Base-by-base conservation (phyloP, 2,888 invertebrate species). In the Drepana falcataria region DNA sequence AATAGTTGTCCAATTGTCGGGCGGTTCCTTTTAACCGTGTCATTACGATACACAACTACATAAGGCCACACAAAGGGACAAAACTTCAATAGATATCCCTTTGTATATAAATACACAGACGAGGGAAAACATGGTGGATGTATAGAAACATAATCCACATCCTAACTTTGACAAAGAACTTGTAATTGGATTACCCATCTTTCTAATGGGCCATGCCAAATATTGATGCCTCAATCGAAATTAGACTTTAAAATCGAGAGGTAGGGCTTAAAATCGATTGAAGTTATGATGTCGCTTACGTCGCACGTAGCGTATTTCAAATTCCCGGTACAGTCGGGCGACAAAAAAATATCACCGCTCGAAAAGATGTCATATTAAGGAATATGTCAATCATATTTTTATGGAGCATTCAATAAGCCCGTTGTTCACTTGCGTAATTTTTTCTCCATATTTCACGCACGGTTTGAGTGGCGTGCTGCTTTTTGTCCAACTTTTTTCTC, bases 311-410 rank as follows among this genome's bases (percentile, higher is more conserved):
- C 52, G 55, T 52, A 49, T 55, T 52, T 51, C 53, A 55, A 4
- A 40, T 71, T 68, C 68, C 70, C 64, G 70, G 81, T 73, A 77
- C 66, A 76, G 75, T 71, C 73, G 69, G 73, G 85, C 83, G 89
- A 88, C 88, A 89, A 90, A 90, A 91, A 91, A 91, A 90, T 88
- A 91, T 89, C 91, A 89, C 88, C 86, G 89, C 81, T 75, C 81
- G 75, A 83, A 84, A 83, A 87, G 83, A 90, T 91, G 91, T 91
- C 91, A 91, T 90, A 90, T 91, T 91, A 91, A 88, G 83, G 83
- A 91, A 91, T 83, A 87, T 87, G 91, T 90, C 91, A 89, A 91
- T 91, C 90, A 91, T 90, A 90, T 87, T 91, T 90, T 88, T 90
- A 89, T 90, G 87, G 88, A 78, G 85, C 75, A 83, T 84, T 87